phyloP scores from a whole-genome alignment of 2,888 invertebrate genomes.

The Ormyrus rosae region DNA sequence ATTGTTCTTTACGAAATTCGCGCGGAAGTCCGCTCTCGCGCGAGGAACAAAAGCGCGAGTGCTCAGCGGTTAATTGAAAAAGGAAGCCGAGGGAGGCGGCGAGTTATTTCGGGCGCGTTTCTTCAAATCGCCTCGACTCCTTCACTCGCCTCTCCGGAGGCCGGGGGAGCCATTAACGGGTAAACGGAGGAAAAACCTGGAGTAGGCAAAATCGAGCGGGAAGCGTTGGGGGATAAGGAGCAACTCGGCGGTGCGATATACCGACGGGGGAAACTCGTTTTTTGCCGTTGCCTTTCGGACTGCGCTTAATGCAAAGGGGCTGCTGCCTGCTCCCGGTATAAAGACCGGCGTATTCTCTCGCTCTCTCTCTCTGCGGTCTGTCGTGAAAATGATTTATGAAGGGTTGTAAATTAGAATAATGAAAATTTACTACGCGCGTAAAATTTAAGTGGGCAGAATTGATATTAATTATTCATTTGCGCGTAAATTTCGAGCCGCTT shows the following conservation, averaged over 20 bases:
- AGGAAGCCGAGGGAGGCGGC: background rate
- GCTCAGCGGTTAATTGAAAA: constrained; percentile 26
- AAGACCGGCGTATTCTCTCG: no score
- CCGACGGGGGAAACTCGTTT: background rate
- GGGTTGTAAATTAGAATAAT: no score
- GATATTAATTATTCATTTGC: no score
- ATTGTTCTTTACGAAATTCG: background rate
- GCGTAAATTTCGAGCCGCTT: no score
- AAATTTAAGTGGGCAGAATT: no score
- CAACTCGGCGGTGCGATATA: background rate
- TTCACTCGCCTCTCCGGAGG: background rate
- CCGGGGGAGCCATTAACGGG: constrained; percentile 6
- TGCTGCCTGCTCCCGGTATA: no score
- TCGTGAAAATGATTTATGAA: no score
- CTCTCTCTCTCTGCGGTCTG: no score
- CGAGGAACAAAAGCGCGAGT: constrained; percentile 16
- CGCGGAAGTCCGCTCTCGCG: constrained; percentile 1
- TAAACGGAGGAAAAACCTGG: background rate
- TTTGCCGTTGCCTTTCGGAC: no score
- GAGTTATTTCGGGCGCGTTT: constrained; percentile 13
- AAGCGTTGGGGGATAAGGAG: background rate
- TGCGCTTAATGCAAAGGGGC: no score
- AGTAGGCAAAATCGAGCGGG: constrained; percentile 22
- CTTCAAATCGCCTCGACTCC: constrained; percentile 19
- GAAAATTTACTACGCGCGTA: no score